phyloP scores from a whole-genome alignment of 2,113 vertebrate genomes.

The Gambusia holbrooki region DNA sequence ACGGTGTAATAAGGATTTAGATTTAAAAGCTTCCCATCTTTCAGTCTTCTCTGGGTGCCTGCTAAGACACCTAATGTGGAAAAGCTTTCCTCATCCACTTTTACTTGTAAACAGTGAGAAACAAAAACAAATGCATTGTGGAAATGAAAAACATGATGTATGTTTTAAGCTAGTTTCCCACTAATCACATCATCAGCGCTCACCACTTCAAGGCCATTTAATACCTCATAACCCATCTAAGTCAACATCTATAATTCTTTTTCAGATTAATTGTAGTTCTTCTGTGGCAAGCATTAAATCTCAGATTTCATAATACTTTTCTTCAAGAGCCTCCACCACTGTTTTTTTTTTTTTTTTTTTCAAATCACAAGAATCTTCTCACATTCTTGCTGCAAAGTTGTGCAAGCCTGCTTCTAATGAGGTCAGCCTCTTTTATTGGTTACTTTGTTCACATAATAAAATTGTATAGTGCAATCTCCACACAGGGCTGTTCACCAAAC shows the following conservation, averaged over 20 bases:
- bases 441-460: conserved; percentile 66
- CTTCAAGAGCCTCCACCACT: conserved; percentile 18
- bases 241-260: conserved; percentile 33
- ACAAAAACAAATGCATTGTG: neutral
- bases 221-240: conserved; percentile 26
- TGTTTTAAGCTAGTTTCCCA: conserved; percentile 2
- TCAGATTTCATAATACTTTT: conserved; percentile 43
- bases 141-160: neutral
- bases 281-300: conserved; percentile 38
- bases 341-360: conserved; percentile 23
- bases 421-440: conserved; percentile 54
- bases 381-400: conserved; percentile 43
- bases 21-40: too few species aligned
- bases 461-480: conserved; percentile 55
- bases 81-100: neutral
- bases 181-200: neutral
- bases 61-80: too few species aligned
- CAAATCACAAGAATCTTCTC: conserved; percentile 29
- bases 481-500: conserved; percentile 54
- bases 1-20: too few species aligned
- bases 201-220: neutral
- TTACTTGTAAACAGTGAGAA: neutral
- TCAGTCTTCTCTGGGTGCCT: too few species aligned
- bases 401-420: conserved; percentile 54
- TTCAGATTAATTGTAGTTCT: conserved; percentile 29